These are phyloP conservation scores for Cheilosia grossa DNA, from an alignment of 2,888 invertebrate genomes.

Conservation along the genomic window DNA sequence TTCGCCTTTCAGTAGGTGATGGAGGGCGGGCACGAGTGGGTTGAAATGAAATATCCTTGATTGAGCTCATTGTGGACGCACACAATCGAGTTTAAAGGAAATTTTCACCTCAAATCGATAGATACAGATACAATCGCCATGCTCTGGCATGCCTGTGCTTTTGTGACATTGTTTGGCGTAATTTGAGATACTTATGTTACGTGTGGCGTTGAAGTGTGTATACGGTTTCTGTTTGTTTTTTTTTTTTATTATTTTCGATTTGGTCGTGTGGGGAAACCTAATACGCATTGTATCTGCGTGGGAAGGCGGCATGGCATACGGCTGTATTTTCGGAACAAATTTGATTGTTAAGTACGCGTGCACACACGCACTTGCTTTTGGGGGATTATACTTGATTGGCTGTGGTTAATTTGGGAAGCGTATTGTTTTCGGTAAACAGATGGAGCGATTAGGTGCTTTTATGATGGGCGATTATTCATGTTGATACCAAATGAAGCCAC, in stretches of 20 bases:
- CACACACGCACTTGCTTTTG: background rate
- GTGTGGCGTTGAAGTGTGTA: constrained; percentile 55
- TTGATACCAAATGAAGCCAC: too few species aligned
- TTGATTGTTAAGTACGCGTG: constrained; percentile 12
- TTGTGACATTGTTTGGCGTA: constrained; percentile 57
- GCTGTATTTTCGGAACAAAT: constrained; percentile 41
- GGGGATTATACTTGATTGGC: constrained; percentile 60
- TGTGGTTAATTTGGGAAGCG: constrained; percentile 55
- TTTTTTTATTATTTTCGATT: constrained; percentile 55
- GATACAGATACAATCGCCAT: constrained; percentile 60
- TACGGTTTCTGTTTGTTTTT: constrained; percentile 54
- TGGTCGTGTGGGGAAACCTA: constrained; percentile 30
- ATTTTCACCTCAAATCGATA: constrained; percentile 72
- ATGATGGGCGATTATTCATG: too few species aligned
- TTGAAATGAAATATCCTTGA: constrained; percentile 67
- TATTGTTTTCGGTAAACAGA: constrained; percentile 4
- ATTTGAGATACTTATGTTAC: constrained; percentile 63
- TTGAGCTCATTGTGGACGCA: constrained; percentile 74
- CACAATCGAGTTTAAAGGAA: constrained; percentile 69
- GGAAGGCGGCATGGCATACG: background rate
- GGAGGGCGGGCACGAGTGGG: background rate
- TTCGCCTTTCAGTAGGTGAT: background rate
- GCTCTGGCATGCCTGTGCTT: constrained; percentile 37
- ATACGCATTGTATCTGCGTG: constrained; percentile 36
- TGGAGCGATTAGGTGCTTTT: too few species aligned